A percentile compares a stretch with the other conserved stretches of the same genome.
phyloP scores from a whole-genome alignment of 2,888 invertebrate species.

The Furcula furcula region DNA sequence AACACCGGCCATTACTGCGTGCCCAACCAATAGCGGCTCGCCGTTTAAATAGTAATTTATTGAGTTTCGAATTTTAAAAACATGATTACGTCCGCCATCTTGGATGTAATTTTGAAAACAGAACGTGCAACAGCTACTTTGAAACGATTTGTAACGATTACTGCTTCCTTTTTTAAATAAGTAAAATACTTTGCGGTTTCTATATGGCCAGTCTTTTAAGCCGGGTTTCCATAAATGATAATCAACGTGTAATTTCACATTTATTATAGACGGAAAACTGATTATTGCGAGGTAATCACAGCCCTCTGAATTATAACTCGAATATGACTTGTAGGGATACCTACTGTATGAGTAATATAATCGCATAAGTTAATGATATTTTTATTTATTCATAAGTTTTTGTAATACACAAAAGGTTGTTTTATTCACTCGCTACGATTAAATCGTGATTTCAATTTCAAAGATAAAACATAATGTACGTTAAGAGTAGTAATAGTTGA shows the following conservation, averaged over 20 bases:
- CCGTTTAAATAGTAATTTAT: slow-evolving; percentile 69
- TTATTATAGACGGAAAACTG: slow-evolving; percentile 52
- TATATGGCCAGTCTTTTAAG: slow-evolving; percentile 37
- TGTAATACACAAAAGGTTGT: slow-evolving; percentile 33
- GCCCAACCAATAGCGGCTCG: slow-evolving; percentile 55
- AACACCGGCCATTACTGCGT: slow-evolving; percentile 57
- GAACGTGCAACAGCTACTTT: slow-evolving; percentile 59
- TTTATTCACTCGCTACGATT: slow-evolving; percentile 41
- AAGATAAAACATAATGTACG: slow-evolving; percentile 53
- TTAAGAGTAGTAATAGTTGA: slow-evolving; percentile 35
- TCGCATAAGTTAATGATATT: slow-evolving; percentile 49
- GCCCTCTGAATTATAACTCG: slow-evolving; percentile 34
- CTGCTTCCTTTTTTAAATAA: slow-evolving; percentile 47
- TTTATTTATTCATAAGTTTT: slow-evolving; percentile 67
- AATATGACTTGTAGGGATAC: slow-evolving; percentile 35
- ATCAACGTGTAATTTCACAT: slow-evolving; percentile 51
- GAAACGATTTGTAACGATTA: slow-evolving; percentile 44
- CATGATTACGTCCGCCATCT: slow-evolving; percentile 62
- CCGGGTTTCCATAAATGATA: slow-evolving; percentile 34
- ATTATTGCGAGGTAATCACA: slow-evolving; percentile 42
- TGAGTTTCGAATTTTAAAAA: slow-evolving; percentile 71
- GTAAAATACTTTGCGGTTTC: slow-evolving; percentile 36
- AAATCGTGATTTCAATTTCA: slow-evolving; percentile 70
- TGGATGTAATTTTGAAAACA: slow-evolving; percentile 64
- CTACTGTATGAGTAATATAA: slow-evolving; percentile 31